phyloP scores from a whole-genome alignment of 2,113 vertebrate species.

The Ctenomys sociabilis region DNA sequence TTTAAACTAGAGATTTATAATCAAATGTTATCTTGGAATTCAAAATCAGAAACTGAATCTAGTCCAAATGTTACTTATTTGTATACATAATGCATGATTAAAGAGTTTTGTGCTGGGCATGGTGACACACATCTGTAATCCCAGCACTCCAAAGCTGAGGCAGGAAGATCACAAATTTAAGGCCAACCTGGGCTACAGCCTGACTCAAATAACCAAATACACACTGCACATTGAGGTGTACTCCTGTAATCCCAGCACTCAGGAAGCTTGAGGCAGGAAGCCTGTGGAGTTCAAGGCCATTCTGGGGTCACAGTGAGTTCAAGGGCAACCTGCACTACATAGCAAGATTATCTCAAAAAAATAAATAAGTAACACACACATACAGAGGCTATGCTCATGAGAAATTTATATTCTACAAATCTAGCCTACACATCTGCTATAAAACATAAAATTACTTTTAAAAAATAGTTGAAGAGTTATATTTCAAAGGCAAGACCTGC shows the following conservation, averaged over 20 bases:
- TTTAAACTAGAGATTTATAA: background rate
- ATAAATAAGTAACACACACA: background rate
- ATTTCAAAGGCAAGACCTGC: background rate
- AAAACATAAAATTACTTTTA: background rate
- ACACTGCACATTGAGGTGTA: background rate
- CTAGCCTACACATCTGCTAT: background rate
- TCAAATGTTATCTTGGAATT: slow-evolving; percentile 20
- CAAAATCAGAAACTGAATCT: background rate
- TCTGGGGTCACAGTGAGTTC: background rate
- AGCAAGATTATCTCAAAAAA: background rate
- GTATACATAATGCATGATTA: background rate
- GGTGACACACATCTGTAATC: background rate
- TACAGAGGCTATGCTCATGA: background rate
- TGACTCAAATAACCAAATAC: background rate
- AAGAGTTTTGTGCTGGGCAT: background rate
- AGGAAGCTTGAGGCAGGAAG: background rate
- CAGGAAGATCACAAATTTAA: background rate
- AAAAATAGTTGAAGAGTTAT: background rate
- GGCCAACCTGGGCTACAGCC: background rate
- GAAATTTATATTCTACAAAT: background rate
- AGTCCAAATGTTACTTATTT: background rate
- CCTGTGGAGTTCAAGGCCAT: background rate
- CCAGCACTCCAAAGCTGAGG: background rate
- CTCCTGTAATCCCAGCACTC: background rate
- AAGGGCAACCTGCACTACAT: background rate